Conservation (phyloP, 2,113 vertebrate species). For the Neopipo cinnamomea region DNA sequence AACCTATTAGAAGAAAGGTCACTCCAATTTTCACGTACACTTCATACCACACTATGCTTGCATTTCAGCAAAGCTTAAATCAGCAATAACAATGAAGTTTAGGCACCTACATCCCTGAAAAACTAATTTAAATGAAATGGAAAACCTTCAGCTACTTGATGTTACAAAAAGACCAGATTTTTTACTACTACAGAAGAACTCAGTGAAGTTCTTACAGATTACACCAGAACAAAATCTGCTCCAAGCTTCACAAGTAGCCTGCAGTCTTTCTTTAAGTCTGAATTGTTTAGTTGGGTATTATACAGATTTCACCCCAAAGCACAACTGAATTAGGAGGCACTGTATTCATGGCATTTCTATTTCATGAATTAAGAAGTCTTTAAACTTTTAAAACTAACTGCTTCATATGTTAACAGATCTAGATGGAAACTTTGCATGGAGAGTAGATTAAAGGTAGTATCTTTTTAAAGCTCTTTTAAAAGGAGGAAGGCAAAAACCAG, state of each 20-base stretch:
- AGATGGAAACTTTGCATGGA: neutral
- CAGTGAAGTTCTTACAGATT: neutral
- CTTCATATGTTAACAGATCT: neutral
- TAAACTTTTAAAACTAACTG: neutral
- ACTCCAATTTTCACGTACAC: neutral
- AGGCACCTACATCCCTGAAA: neutral
- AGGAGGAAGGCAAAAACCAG: neutral
- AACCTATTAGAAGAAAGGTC: slow-evolving; percentile 43
- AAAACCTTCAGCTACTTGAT: neutral
- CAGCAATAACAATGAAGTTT: neutral
- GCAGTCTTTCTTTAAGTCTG: neutral
- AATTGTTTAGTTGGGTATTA: neutral
- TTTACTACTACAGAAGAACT: neutral
- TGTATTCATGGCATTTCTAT: neutral
- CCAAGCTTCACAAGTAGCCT: neutral
- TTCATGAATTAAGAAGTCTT: neutral
- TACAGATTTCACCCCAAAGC: neutral
- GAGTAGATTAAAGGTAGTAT: neutral
- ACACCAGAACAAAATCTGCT: neutral
- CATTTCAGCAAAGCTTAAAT: slow-evolving; percentile 14
- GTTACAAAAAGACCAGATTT: neutral
- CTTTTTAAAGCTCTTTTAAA: neutral
- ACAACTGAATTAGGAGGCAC: neutral
- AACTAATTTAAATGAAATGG: neutral
- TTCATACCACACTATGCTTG: neutral